Evolutionary conservation across 2,113 vertebrate genomes (phyloP), one percentile per base, ranked within the genome.

Genomic region (Hypomesus transpacificus): DNA sequence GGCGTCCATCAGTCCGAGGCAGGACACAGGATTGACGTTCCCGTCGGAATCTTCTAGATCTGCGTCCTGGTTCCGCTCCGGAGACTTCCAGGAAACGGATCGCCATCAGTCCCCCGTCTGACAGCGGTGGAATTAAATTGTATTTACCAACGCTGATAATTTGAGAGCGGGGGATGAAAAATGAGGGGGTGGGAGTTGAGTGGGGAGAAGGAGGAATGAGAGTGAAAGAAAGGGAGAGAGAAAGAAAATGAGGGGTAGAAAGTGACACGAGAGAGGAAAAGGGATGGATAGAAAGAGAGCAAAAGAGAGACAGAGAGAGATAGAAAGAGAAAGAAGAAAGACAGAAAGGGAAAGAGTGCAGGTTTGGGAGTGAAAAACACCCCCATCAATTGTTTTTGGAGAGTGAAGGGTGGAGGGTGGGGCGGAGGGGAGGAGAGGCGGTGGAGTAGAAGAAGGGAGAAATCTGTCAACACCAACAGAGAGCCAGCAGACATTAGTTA

Each of bases 81-180:
- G 3, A 1, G 65, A 53, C 70, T 75, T 78, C 64, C n/a, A 2
- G 14, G 69, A 84, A 77, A 86, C 80, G 78, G 82, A 83, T 86
- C 21, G 8, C 75, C 74, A 84, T 84, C 78, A 77, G 76, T 75
- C 63, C 14, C 46, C 71, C 14, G 46, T 59, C 73, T 82, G 80
- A 82, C 70, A 83, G 75, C 74, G 64, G 61, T 7, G 21, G 68
- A 66, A 79, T 85, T 77, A 80, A 82, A 82, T 84, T 80, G 80
- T 66, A 76, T 87, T 80, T 79, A 76, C 69, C 69, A 68, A 59
- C 74, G 70, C 68, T 78, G 74, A 73, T 70, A 78, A 85, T 80
- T 74, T 69, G 17, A 75, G 69, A 51, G 28, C 6, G 51, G 24
- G 61, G 54, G 56, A 64, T 11, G 51, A 14, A 28, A 46, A 28